Base-by-base conservation (phyloP, 1,140 invertebrate genomes). In the Zelostemma sp. region DNA sequence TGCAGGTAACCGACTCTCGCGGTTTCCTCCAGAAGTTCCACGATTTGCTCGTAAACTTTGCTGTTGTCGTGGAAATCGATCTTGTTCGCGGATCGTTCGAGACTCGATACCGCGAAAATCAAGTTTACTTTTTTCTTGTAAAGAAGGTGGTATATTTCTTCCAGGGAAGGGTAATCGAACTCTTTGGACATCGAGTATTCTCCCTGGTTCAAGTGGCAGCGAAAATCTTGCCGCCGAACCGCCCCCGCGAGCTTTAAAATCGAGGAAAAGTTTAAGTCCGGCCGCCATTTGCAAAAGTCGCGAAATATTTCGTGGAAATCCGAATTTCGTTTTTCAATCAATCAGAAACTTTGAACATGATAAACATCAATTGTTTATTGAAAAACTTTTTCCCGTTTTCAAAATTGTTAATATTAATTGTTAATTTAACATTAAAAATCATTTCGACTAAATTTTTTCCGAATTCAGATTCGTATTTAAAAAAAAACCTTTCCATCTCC, bases 401-500 rank as follows among this genome's bases (percentile, higher is more conserved):
- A n/a, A 8, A 25, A 25, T 25, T 25, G 21, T 4, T 8, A 25
- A 25, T 4, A 25, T 25, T 25, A 4, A 4, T 25, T 25, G 21
- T 25, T 25, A 25, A 25, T 4, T 25, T 25, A 25, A 25, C 21
- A n/a, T n/a, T n/a, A n/a, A 25, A 25, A 25, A 25, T 25, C 21
- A 25, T n/a, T n/a, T n/a, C n/a, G n/a, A n/a, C n/a, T n/a, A n/a
- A n/a, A n/a, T 25, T 25, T 25, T 25, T 25, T 25, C 21, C 21
- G n/a, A n/a, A n/a, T n/a, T n/a, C n/a, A n/a, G n/a, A n/a, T n/a
- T n/a, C n/a, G n/a, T n/a, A n/a, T n/a, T n/a, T n/a, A n/a, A n/a
- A n/a, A n/a, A n/a, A n/a, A n/a, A n/a, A n/a, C n/a, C n/a, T 87
- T 90, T 18, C 90, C 91, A 77, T 92, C 90, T 1, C 91, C 90